A percentile compares a stretch with the other conserved stretches of the same genome.
Evolutionary conservation across 1,140 invertebrate genomes (phyloP).

Genomic region (Cyphomyrmex costatus): DNA sequence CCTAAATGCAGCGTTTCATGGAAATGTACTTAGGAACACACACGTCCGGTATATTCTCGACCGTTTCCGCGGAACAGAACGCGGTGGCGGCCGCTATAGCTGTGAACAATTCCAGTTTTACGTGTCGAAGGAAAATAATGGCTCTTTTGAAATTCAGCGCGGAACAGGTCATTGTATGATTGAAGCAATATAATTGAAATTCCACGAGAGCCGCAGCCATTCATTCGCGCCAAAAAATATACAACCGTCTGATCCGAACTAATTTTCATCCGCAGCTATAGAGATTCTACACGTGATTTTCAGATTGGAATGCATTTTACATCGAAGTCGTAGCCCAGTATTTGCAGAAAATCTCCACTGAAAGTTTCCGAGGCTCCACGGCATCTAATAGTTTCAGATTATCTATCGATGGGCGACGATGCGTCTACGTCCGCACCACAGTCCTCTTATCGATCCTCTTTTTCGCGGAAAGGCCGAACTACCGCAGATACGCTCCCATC

Average conservation of each 20-base stretch:
- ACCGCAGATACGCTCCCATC: constrained; percentile 37
- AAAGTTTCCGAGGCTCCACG: not conserved
- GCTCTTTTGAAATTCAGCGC: constrained; percentile 34
- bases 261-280: not conserved
- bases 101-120: constrained; percentile 42
- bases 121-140: constrained; percentile 55
- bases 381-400: constrained; percentile 20
- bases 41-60: constrained; percentile 50
- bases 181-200: not conserved
- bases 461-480: not conserved
- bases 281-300: not conserved
- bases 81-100: constrained; percentile 1
- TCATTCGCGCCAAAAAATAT: not conserved
- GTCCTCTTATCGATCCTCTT: constrained; percentile 13
- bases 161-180: not conserved
- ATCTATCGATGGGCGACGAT: constrained; percentile 36
- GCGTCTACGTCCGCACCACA: constrained; percentile 20
- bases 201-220: not conserved
- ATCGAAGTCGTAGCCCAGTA: not conserved
- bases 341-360: not conserved
- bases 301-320: not conserved
- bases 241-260: not conserved
- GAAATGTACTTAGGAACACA: constrained; percentile 42
- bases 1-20: constrained; percentile 51
- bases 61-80: constrained; percentile 67